phyloP scores from a whole-genome alignment of 2,888 invertebrate genomes.

The Galerucella pusilla region DNA sequence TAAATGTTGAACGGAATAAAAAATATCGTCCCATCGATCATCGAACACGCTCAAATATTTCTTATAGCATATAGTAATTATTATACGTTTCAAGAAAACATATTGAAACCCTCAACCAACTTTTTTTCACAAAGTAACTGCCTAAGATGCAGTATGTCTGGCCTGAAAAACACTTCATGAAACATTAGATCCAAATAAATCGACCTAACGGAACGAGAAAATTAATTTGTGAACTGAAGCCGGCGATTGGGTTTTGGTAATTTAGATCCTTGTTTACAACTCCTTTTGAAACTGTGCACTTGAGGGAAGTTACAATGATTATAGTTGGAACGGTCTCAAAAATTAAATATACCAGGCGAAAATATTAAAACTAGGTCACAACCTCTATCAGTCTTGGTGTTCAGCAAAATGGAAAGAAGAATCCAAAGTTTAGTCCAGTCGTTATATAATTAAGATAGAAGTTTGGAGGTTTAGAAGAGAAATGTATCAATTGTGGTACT shows the following conservation, averaged over 20 bases:
- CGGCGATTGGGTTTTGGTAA: constrained; percentile 20
- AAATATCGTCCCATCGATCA: no score
- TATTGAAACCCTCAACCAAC: no score
- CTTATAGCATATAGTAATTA: no score
- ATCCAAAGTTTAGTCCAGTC: no score
- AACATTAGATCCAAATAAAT: constrained; percentile 34
- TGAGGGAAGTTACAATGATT: constrained; percentile 10
- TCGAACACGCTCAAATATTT: no score
- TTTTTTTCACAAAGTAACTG: background rate
- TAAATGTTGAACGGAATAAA: no score
- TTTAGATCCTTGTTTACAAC: constrained; percentile 33
- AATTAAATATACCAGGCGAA: background rate
- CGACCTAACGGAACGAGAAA: constrained; percentile 24
- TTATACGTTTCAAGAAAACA: no score
- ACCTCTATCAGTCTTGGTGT: no score
- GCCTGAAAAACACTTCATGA: constrained; percentile 28
- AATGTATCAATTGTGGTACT: no score
- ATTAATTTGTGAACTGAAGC: constrained; percentile 33
- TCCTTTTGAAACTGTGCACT: constrained; percentile 7
- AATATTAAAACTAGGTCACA: background rate
- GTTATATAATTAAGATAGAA: no score
- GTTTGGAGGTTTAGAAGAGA: no score
- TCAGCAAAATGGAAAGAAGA: no score
- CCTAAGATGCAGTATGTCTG: background rate
- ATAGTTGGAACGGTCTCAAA: background rate